These are phyloP conservation scores for Liodrosophila aerea DNA, from an alignment of 2,888 invertebrate genomes.

Conservation along the genomic window DNA sequence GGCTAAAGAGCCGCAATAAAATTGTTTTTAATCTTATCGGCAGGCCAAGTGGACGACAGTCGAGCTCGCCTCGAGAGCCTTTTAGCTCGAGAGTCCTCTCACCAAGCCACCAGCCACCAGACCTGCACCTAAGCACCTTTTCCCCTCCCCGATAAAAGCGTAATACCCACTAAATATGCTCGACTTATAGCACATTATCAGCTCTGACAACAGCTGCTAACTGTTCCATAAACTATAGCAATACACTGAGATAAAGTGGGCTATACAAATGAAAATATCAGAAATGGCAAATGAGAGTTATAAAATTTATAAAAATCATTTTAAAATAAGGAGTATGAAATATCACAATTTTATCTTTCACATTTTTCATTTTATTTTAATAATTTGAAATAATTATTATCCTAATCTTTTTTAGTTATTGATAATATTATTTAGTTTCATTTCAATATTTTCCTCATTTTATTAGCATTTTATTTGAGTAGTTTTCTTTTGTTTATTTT, in stretches of 20 bases:
- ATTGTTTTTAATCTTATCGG: conserved; percentile 80
- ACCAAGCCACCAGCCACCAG: neutral
- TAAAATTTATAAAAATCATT: too few relatives aligned
- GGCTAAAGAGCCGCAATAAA: conserved; percentile 80
- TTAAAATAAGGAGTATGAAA: too few relatives aligned
- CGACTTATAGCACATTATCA: conserved; percentile 70
- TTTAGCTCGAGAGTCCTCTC: conserved; percentile 52
- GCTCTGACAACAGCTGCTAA: conserved; percentile 32
- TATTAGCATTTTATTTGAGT: too few relatives aligned
- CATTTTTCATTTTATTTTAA: too few relatives aligned
- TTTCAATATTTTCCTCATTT: too few relatives aligned
- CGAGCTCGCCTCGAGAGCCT: conserved; percentile 48
- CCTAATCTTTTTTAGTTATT: too few relatives aligned
- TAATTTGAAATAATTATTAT: too few relatives aligned
- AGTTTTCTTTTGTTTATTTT: too few relatives aligned
- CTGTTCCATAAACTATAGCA: conserved; percentile 40
- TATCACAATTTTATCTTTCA: too few relatives aligned
- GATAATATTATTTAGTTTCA: too few relatives aligned
- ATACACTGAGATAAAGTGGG: conserved; percentile 12
- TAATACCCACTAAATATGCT: conserved; percentile 70
- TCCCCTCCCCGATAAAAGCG: conserved; percentile 25
- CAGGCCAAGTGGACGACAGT: conserved; percentile 73
- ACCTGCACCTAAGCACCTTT: conserved; percentile 16
- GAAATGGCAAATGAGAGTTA: too few relatives aligned
- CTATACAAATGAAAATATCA: too few relatives aligned